These are phyloP conservation scores for Amphibalanus amphitrite DNA, from an alignment of 1,140 invertebrate species.

Conservation along the genomic window DNA sequence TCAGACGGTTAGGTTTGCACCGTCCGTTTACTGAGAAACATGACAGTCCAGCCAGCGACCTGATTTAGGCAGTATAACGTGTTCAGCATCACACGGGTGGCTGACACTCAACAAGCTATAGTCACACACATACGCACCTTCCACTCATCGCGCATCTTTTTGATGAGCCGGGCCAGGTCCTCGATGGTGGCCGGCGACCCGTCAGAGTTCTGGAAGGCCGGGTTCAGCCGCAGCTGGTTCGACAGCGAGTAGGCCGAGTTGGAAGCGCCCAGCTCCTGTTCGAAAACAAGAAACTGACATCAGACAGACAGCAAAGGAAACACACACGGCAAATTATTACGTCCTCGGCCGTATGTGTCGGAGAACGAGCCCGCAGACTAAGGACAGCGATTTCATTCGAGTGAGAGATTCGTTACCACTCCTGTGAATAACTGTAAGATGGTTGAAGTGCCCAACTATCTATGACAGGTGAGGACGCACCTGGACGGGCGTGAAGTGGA, in stretches of 20 bases:
- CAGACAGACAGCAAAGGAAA: constrained; percentile 6
- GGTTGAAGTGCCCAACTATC: neutral
- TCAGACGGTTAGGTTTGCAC: too few relatives aligned
- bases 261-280: constrained; percentile 70
- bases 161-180: constrained; percentile 25
- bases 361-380: neutral
- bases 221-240: constrained; percentile 73
- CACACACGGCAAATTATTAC: neutral
- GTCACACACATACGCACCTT: too few relatives aligned
- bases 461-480: constrained; percentile 25
- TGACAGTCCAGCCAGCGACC: too few relatives aligned
- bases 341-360: neutral
- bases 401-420: too few relatives aligned
- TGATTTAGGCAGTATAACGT: too few relatives aligned
- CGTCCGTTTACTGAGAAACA: too few relatives aligned
- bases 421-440: too few relatives aligned
- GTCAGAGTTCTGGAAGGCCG: constrained; percentile 38
- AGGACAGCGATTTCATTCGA: neutral
- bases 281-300: constrained; percentile 10
- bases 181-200: constrained; percentile 18
- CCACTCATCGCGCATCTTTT: constrained; percentile 75
- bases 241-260: constrained; percentile 77
- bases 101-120: too few relatives aligned
- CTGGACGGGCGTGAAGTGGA: constrained; percentile 94
- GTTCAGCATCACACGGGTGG: too few relatives aligned